These are phyloP conservation scores for Protosalanx chinensis DNA, from an alignment of 2,797 vertebrate species.

Conservation along the genomic window DNA sequence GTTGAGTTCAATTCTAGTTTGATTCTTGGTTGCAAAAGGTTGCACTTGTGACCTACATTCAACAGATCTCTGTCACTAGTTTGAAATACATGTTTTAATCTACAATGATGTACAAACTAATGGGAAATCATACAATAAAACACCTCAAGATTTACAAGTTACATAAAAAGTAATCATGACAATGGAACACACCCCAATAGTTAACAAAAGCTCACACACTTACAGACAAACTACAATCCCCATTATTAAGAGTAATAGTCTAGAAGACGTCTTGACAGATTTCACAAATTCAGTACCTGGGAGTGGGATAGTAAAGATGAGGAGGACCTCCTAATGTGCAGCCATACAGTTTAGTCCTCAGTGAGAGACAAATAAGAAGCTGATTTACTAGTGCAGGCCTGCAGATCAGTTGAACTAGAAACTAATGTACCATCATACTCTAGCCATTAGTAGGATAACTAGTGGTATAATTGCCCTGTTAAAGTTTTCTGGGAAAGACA, in stretches of 20 bases:
- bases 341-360: conserved; percentile 25
- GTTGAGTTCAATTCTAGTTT: background rate
- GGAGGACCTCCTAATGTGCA: conserved; percentile 54
- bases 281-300: conserved; percentile 64
- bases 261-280: conserved; percentile 57
- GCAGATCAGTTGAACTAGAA: conserved; percentile 36
- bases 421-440: conserved; percentile 22
- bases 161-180: background rate
- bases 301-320: conserved; percentile 51
- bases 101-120: background rate
- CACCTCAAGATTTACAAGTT: background rate
- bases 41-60: background rate
- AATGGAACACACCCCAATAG: background rate
- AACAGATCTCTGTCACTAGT: background rate
- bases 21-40: background rate
- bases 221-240: conserved; percentile 49
- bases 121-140: background rate
- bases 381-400: conserved; percentile 37
- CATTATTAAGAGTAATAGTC: conserved; percentile 68
- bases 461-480: conserved; percentile 28
- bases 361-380: conserved; percentile 34
- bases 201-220: conserved; percentile 31
- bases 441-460: conserved; percentile 23
- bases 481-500: conserved; percentile 13
- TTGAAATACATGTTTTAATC: background rate